These are phyloP conservation scores for Tenodera sinensis DNA, from an alignment of 2,888 invertebrate species.

Conservation along the genomic window DNA sequence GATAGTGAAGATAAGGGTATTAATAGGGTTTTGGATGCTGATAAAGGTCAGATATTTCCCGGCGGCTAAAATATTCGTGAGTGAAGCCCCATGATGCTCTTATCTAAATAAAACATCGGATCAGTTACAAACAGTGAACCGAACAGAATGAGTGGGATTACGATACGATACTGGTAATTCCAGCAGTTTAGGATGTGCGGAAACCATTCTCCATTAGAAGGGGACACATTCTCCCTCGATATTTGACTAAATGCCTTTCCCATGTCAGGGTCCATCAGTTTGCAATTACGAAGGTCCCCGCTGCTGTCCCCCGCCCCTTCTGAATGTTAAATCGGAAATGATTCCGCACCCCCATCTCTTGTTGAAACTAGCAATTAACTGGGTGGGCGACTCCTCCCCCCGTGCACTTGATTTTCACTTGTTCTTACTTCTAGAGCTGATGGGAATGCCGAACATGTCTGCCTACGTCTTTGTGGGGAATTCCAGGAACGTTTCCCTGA, in stretches of 20 bases:
- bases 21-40: no score
- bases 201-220: not conserved
- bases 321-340: not conserved
- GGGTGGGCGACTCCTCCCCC: not conserved
- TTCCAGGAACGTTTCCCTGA: not conserved
- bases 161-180: not conserved
- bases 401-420: not conserved
- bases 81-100: not conserved
- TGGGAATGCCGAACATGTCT: not conserved
- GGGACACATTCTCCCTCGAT: not conserved
- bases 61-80: not conserved
- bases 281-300: not conserved
- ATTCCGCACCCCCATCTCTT: not conserved
- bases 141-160: not conserved
- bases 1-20: no score
- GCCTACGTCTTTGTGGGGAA: not conserved
- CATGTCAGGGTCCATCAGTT: not conserved
- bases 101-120: not conserved
- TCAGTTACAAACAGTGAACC: not conserved
- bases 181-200: not conserved
- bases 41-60: no score
- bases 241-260: not conserved
- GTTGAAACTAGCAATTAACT: not conserved
- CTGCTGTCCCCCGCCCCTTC: not conserved
- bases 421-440: not conserved